phyloP scores from a whole-genome alignment of 1,140 invertebrate species.

The Lepidostoma basale region DNA sequence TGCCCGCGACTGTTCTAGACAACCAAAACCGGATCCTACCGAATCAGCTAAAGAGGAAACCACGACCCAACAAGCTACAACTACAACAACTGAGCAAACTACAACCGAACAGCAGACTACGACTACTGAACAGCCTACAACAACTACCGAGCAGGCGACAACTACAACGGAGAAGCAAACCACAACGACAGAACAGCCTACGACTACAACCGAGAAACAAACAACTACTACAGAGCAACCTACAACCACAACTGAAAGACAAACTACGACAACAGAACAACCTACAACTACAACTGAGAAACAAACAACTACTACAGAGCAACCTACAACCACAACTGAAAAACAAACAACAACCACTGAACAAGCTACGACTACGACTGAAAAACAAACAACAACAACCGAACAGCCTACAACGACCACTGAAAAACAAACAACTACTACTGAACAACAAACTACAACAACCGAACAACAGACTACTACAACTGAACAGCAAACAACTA shows the following conservation, averaged over 20 bases:
- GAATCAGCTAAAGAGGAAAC: slow-evolving; percentile 46
- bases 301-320: slow-evolving; percentile 39
- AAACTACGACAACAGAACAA: slow-evolving; percentile 38
- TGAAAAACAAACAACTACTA: slow-evolving; percentile 45
- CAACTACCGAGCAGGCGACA: no score
- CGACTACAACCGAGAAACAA: no score
- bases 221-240: no score
- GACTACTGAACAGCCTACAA: no score
- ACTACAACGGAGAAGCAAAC: no score
- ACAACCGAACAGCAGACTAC: slow-evolving; percentile 40
- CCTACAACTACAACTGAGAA: slow-evolving; percentile 26
- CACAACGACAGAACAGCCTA: no score
- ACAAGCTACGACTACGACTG: slow-evolving; percentile 24
- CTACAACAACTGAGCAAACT: slow-evolving; percentile 26
- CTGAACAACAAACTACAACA: slow-evolving; percentile 28
- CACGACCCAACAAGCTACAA: slow-evolving; percentile 33
- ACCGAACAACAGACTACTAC: slow-evolving; percentile 31
- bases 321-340: slow-evolving; percentile 42
- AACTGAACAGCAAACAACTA: no score
- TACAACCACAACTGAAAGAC: slow-evolving; percentile 30
- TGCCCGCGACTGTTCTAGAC: slow-evolving; percentile 51
- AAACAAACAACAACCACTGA: slow-evolving; percentile 45
- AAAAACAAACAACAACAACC: slow-evolving; percentile 36
- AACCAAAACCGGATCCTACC: slow-evolving; percentile 20
- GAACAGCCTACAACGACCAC: slow-evolving; percentile 44